These are phyloP conservation scores for Erebia palarica DNA, from an alignment of 2,888 invertebrate genomes.

Conservation along the genomic window DNA sequence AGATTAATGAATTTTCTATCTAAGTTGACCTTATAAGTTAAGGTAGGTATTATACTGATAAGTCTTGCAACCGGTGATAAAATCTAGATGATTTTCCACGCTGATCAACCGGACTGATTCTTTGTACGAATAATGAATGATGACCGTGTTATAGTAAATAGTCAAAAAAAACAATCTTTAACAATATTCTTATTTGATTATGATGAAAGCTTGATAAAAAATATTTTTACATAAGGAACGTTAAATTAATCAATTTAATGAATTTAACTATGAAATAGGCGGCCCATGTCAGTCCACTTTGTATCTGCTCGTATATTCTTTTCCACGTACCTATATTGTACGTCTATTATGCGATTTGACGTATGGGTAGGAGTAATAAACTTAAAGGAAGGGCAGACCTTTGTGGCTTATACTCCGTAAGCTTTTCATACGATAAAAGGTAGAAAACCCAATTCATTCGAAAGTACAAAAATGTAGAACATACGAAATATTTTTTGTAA, in stretches of 20 bases:
- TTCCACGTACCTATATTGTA: neutral
- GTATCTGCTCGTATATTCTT: no score
- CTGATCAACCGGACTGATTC: no score
- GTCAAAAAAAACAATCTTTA: no score
- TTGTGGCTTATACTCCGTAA: neutral
- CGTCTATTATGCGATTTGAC: neutral
- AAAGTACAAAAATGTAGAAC: neutral
- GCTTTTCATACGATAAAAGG: neutral
- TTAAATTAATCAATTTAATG: neutral
- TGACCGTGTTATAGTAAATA: no score
- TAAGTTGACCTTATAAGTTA: no score
- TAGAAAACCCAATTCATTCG: neutral
- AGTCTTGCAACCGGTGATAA: no score
- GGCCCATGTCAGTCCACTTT: neutral
- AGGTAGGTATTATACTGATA: no score
- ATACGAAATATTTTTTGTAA: neutral
- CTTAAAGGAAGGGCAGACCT: conserved; percentile 3
- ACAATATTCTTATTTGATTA: neutral
- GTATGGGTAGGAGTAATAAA: neutral
- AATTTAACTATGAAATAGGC: neutral
- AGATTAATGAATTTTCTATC: no score
- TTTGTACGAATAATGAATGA: no score
- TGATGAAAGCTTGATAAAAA: neutral
- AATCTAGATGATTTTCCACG: no score
- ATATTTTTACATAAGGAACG: neutral